Evolutionary conservation across 2,797 vertebrate genomes (phyloP).

Genomic region (Sebastolobus altivelis): DNA sequence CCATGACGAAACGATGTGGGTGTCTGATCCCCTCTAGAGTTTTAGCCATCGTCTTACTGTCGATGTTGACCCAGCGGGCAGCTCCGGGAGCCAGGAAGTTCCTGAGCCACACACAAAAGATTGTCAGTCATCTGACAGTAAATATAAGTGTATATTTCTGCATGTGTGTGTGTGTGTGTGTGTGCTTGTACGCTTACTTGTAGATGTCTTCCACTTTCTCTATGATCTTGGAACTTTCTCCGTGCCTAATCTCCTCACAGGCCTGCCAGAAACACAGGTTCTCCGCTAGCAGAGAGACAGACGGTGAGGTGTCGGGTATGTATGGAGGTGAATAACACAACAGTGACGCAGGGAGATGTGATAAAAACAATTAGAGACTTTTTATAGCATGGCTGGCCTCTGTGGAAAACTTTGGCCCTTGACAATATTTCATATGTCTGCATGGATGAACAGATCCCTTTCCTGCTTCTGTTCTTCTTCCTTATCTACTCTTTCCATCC

Average conservation of each 20-base stretch:
- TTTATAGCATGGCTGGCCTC: constrained; percentile 30
- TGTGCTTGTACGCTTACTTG: constrained; percentile 83
- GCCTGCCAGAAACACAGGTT: constrained; percentile 96
- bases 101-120: constrained; percentile 45
- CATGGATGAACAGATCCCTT: constrained; percentile 14
- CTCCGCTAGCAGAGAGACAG: constrained; percentile 84
- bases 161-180: background rate
- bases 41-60: constrained; percentile 94
- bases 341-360: constrained; percentile 13
- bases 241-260: constrained; percentile 91
- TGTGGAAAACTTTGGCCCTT: background rate
- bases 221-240: constrained; percentile 87
- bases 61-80: constrained; percentile 93
- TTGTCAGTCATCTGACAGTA: background rate
- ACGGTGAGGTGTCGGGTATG: background rate
- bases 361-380: constrained; percentile 8
- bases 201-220: constrained; percentile 90
- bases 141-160: background rate
- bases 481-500: constrained; percentile 10
- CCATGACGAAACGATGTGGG: constrained; percentile 92
- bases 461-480: background rate
- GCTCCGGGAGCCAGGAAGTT: constrained; percentile 92
- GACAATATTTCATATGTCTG: background rate
- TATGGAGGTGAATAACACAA: background rate
- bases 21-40: constrained; percentile 89